Base-by-base conservation (phyloP, 1,140 invertebrate species). In the Drosophila baimaii region DNA sequence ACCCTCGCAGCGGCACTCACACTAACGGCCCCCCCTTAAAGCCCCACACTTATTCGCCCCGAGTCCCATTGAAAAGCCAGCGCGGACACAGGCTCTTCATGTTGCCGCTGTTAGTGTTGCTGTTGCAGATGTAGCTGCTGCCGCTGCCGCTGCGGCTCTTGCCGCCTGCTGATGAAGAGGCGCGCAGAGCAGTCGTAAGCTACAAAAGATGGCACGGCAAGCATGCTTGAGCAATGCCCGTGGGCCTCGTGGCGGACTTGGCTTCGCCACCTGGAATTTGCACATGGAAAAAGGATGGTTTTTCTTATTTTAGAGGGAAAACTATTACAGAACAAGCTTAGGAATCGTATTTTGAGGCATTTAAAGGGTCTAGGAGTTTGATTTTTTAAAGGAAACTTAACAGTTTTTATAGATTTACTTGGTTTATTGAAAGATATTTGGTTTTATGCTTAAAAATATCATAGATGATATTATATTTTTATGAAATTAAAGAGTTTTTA, bases 201-300 rank as follows among this genome's bases (percentile, higher is more conserved):
- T 83, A 65, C 74, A 68, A 61, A 55, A 75, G 63, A 56, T 52
- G 62, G 44, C 49, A 77, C 51, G 68, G 56, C 70, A 85, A 85
- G 81, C 64, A 85, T 85, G 81, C 84, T 88, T 89, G 73, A 88
- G 84, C 77, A 89, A 84, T 84, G 84, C 79, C 82, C 79, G 73
- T 57, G 72, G 83, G 84, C 79, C 83, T 78, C 69, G 71, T 57
- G 73, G 73, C 59, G 21, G 27, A 39, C 69, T 58, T 47, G 69
- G 25, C 69, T 41, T 49, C 17, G 33, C 69, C 69, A 71, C 59
- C 59, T 56, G 59, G 41, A 52, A 59, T 61, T 61, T 39, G 19
- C 59, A 54, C 31, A 8, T 4, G 0, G 13, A n/a, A 54, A 35
- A 54, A 23, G 13, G 12, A 4, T n/a, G 29, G 8, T 21, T 54